Evolutionary conservation across 2,113 vertebrate species (phyloP), one percentile per base, ranked within the genome.

Genomic region (Ptilorrhoa leucosticta): DNA sequence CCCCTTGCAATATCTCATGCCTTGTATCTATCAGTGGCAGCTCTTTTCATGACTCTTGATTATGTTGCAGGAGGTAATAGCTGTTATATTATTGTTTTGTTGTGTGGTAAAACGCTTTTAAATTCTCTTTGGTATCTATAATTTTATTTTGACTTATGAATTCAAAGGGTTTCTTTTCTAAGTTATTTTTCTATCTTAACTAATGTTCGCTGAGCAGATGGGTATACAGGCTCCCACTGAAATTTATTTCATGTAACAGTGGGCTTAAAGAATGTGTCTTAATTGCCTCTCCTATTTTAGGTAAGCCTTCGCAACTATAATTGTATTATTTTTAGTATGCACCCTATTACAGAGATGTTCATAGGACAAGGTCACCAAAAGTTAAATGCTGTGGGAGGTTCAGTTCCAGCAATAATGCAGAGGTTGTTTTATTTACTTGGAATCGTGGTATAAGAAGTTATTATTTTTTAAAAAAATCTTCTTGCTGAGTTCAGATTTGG

Each of bases 321-420:
- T 83, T 83, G 89, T 77, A 78, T 95, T 96, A 92, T 96, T 97
- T 97, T 98, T 95, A 97, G 93, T 69, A 50, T 4, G 17, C 1
- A 15, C 76, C 77, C 31, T 96, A 89, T 94, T 94, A 82, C 94
- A 92, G 87, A 94, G 93, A 94, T 94, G n/a, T 91, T 96, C 45
- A 4, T 31, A 90, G 88, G 50, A 73, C 48, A 96, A 89, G 96
- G 96, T 97, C 96, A 94, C 45, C 30, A 54, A 60, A 93, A 97
- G 95, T 97, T 96, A 96, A 96, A 77, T 95, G 2, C 90, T 92
- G 93, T 97, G 94, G 90, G 95, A 91, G 85, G 85, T 95, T 96
- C 75, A 35, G 45, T 80, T 94, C 94, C 94, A 96, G 91, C 89
- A 97, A 70, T 96, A 96, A 95, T 76, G 89, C 53, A 93, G 72